Base-by-base conservation (phyloP, 2,888 invertebrate genomes). In the Drosophila anceps region DNA sequence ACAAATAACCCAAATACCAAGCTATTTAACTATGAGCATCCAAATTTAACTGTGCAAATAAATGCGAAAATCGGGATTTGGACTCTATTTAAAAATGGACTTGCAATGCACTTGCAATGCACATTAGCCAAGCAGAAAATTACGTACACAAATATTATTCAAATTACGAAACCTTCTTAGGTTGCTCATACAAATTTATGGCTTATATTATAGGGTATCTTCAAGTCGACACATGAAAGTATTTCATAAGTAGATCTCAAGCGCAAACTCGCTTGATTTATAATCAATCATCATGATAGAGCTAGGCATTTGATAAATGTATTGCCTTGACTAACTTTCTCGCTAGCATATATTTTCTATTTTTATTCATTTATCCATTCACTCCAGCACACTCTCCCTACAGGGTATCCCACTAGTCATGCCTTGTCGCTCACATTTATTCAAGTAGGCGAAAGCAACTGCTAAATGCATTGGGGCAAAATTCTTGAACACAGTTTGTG, bases 401-500 rank as follows among this genome's bases (percentile, higher is more conserved):
- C 24, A 53, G 53, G 53, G 53, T 27, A 53, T 37, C 1, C 10
- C 6, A 0, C 2, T 1, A n/a, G 37, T 54, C 27, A 5, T 3
- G 37, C 39, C 12, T 12, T 37, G 24, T 0, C 10, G 31, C 55
- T n/a, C 57, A 5, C 9, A 48, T 1, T 10, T 10, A 5, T 0
- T 7, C 20, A 18, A 41, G 48, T 15, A 73, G 50, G 44, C 63
- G 60, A 60, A 58, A 62, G 55, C 66, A 58, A 63, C 67, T 70
- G 58, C 69, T 68, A 69, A 62, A 60, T 76, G 61, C 70, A 70
- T 27, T 20, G 54, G 53, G 15, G 12, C 46, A 63, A 43, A 53
- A 59, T 76, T 73, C 65, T 64, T 69, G 43, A 75, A 31, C 71
- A 54, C 9, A 61, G 50, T 70, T 67, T 35, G 54, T 71, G 66